Conservation (phyloP, 1,140 invertebrate species). For the Listronotus oregonensis region DNA sequence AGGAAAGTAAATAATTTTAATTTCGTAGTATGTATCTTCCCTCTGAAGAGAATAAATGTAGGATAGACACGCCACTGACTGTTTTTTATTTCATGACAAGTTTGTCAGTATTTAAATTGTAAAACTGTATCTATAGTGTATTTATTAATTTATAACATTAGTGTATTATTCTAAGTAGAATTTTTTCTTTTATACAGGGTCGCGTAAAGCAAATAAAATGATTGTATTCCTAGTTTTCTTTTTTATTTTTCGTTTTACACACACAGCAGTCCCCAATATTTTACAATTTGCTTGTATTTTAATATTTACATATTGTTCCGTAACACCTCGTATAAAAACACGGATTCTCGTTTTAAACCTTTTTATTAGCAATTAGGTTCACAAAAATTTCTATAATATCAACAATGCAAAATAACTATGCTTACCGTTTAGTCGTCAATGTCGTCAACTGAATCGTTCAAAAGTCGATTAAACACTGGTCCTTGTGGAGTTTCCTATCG, state of each 20-base stretch:
- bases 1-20: not conserved
- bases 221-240: not conserved
- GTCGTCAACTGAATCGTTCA: no score
- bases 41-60: conserved; percentile 12
- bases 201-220: conserved; percentile 4
- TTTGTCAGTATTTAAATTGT: conserved; percentile 36
- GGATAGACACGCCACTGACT: conserved; percentile 26
- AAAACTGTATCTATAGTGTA: conserved; percentile 36
- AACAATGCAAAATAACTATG: no score
- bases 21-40: conserved; percentile 14
- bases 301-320: no score
- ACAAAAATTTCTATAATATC: no score
- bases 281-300: no score
- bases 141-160: conserved; percentile 35
- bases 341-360: no score
- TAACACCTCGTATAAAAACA: no score
- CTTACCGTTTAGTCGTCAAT: no score
- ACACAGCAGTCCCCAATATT: no score
- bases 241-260: not conserved
- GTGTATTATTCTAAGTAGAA: conserved; percentile 1
- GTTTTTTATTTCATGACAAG: conserved; percentile 36
- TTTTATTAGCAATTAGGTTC: no score
- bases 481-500: no score
- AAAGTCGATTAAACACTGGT: no score
- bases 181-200: conserved; percentile 9